Percentiles rank a stretch among this genome's conserved stretches.
Evolutionary conservation across 92 coral and sea anemone species (phyloP).

Genomic region (Micromussa lordhowensis): DNA sequence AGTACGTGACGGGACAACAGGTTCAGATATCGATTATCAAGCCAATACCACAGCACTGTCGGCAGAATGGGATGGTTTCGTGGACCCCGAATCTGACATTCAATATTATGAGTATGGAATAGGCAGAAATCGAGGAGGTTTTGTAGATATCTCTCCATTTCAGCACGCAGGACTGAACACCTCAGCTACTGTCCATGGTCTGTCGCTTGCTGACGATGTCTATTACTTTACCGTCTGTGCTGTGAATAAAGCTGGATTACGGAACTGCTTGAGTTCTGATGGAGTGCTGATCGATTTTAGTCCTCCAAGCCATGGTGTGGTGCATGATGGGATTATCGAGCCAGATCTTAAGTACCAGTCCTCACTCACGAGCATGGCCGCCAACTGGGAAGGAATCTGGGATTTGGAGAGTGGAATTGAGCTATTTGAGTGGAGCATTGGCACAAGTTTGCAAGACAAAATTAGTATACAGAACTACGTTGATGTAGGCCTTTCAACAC

Average conservation of each 20-base stretch:
- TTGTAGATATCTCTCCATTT: conserved; percentile 76
- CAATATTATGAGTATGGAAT: conserved; percentile 79
- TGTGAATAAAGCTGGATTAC: conserved; percentile 80
- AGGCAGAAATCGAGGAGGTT: conserved; percentile 82
- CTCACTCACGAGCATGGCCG: conserved; percentile 74
- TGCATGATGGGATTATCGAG: conserved; percentile 92
- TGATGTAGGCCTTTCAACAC: conserved; percentile 92
- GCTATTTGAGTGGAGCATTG: conserved; percentile 94
- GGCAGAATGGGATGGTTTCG: conserved; percentile 86
- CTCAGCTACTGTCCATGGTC: conserved; percentile 72
- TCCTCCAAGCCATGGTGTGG: conserved; percentile 84
- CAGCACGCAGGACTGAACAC: conserved; percentile 71
- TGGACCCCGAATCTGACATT: conserved; percentile 88
- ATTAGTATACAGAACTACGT: conserved; percentile 52
- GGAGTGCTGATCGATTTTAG: conserved; percentile 92
- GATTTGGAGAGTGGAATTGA: conserved; percentile 93
- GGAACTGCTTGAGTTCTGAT: conserved; percentile 83
- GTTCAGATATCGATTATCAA: conserved; percentile 87
- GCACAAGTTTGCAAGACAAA: conserved; percentile 59
- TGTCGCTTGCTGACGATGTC: conserved; percentile 76
- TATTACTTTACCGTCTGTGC: conserved; percentile 90
- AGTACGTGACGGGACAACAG: conserved; percentile 84
- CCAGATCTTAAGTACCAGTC: conserved; percentile 93
- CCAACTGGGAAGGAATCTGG: conserved; percentile 99
- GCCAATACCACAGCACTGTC: conserved; percentile 73